Evolutionary conservation across 1,140 invertebrate genomes (phyloP).

Genomic region (Drosophila burlai): DNA sequence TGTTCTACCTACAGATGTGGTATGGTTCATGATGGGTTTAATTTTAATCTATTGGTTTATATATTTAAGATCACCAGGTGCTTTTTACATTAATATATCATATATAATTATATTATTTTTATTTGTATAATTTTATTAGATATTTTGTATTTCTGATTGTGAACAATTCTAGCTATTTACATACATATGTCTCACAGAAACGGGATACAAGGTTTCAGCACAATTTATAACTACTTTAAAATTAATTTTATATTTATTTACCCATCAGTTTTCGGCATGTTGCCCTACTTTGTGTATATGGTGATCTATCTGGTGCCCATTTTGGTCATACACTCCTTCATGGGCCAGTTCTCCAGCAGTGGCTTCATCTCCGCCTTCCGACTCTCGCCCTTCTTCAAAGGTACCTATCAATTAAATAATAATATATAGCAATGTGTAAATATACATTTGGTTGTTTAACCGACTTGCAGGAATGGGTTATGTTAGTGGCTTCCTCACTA

Average conservation of each 20-base stretch:
- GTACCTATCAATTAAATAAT: conserved; percentile 23
- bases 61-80: conserved; percentile 4
- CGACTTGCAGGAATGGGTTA: conserved; percentile 70
- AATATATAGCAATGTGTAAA: not conserved
- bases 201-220: not conserved
- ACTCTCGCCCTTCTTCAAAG: conserved; percentile 79
- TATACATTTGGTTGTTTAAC: not conserved
- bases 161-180: not conserved
- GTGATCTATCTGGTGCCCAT: conserved; percentile 68
- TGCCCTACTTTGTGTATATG: conserved; percentile 69
- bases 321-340: conserved; percentile 75
- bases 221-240: not conserved
- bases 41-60: not conserved
- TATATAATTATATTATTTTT: no score
- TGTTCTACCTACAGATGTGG: not conserved
- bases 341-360: conserved; percentile 82
- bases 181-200: not conserved
- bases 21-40: not conserved
- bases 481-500: conserved; percentile 61
- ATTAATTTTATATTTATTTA: not conserved
- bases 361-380: conserved; percentile 80
- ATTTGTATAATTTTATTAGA: not conserved
- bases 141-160: not conserved
- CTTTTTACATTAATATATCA: not conserved
- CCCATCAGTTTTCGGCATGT: conserved; percentile 51